Evolutionary conservation across 1,140 invertebrate genomes (phyloP).

Genomic region (Apis dorsata): DNA sequence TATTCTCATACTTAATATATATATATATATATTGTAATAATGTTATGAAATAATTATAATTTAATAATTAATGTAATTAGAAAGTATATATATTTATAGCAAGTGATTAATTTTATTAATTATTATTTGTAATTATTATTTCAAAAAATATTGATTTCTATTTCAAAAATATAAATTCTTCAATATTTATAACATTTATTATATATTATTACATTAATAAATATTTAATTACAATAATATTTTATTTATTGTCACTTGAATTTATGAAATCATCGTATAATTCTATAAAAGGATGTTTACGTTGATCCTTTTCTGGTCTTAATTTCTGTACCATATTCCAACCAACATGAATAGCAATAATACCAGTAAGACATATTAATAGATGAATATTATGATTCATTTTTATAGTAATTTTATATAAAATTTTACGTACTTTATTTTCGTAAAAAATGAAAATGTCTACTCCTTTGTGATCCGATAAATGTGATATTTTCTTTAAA

Average conservation of each 20-base stretch:
- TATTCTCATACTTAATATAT: background rate
- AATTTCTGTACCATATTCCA: conserved; percentile 35
- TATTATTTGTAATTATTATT: too few species aligned
- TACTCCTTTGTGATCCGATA: background rate
- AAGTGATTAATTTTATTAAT: too few species aligned
- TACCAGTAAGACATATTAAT: too few species aligned
- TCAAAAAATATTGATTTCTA: too few species aligned
- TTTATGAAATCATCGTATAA: background rate
- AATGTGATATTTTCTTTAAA: background rate
- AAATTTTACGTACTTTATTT: background rate
- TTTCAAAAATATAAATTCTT: background rate
- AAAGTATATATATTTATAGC: background rate
- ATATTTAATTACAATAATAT: background rate
- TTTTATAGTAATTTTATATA: background rate
- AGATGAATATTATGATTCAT: background rate
- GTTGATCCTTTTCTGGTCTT: conserved; percentile 13
- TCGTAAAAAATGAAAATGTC: background rate
- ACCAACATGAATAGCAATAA: conserved; percentile 28
- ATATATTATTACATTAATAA: background rate
- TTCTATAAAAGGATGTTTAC: conserved; percentile 13
- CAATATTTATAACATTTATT: background rate
- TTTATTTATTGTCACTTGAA: background rate
- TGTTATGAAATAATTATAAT: background rate
- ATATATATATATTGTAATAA: too few species aligned
- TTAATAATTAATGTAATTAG: background rate